A percentile compares a stretch with the other conserved stretches of the same genome.
Conservation (phyloP, 1,140 invertebrate species). For the Muscidifurax raptorellus region DNA sequence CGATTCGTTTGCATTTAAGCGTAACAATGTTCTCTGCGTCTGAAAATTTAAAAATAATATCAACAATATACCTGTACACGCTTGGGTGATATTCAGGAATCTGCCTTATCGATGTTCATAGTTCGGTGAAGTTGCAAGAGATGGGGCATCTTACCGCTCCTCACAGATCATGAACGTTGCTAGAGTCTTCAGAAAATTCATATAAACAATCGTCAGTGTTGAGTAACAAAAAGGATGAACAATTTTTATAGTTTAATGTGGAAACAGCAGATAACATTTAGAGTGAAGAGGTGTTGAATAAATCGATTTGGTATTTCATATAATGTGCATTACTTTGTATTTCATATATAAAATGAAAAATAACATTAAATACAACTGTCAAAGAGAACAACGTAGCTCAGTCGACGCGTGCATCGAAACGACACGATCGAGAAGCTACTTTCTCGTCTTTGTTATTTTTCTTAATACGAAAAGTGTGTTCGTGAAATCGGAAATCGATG, state of each 20-base stretch:
- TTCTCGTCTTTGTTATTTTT: conserved; percentile 20
- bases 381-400: conserved; percentile 18
- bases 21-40: too few species aligned
- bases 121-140: background rate
- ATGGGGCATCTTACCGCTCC: conserved; percentile 9
- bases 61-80: too few species aligned
- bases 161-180: background rate
- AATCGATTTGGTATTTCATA: background rate
- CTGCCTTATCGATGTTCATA: conserved; percentile 18
- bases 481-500: conserved; percentile 14
- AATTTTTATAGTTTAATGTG: too few species aligned
- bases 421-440: background rate
- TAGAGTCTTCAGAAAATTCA: too few species aligned
- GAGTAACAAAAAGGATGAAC: too few species aligned
- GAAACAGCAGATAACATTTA: too few species aligned
- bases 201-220: too few species aligned
- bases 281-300: background rate
- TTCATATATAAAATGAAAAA: conserved; percentile 26
- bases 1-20: too few species aligned
- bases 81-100: background rate
- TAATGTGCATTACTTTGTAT: conserved; percentile 38
- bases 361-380: conserved; percentile 39
- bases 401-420: conserved; percentile 6
- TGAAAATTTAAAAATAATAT: too few species aligned
- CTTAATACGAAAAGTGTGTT: background rate